Base-by-base conservation (phyloP, 2,888 invertebrate genomes). In the Nysson spinosus region DNA sequence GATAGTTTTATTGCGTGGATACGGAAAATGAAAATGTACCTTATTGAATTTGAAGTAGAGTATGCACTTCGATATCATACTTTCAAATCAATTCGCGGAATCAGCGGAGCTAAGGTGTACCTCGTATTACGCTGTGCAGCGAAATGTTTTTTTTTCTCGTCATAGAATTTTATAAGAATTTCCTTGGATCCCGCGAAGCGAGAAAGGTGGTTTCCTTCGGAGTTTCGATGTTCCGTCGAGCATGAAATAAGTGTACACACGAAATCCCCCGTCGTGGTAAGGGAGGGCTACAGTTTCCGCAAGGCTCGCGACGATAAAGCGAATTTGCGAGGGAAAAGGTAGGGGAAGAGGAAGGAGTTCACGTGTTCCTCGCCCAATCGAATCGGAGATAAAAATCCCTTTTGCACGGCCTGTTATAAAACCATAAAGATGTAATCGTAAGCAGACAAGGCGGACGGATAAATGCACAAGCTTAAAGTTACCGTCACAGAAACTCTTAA, bases 341-440 rank as follows among this genome's bases (percentile, higher is more conserved):
- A 42, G 47, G 42, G 47, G 35, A 54, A 44, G n/a, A n/a, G 49
- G 52, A 51, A 54, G 55, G 50, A 49, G 37, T 28, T 34, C 14
- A 50, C 55, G 57, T 49, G 39, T 58, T 52, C 54, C 39, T 44
- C 42, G 60, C 52, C 42, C 58, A 57, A 75, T 75, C 72, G 73
- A 75, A 72, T 46, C 42, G 40, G 40, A 57, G 62, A 61, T 65
- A 57, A 69, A 71, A 79, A 78, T 76, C 69, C 68, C 78, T 70
- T 70, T 67, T 71, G 72, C 62, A 63, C 47, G 67, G 51, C 57
- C 75, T 70, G 80, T 83, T 84, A 82, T 84, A 85, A 85, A 83
- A 82, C 81, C 80, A 82, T 85, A 84, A 85, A 85, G 82, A 85
- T 81, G 73, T 82, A 85, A 85, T 85, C 83, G 80, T 52, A 55